Percentiles rank a stretch among this genome's conserved stretches.
Conservation (phyloP, 2,888 invertebrate species). For the Scaptomyza cyrtandrae region DNA sequence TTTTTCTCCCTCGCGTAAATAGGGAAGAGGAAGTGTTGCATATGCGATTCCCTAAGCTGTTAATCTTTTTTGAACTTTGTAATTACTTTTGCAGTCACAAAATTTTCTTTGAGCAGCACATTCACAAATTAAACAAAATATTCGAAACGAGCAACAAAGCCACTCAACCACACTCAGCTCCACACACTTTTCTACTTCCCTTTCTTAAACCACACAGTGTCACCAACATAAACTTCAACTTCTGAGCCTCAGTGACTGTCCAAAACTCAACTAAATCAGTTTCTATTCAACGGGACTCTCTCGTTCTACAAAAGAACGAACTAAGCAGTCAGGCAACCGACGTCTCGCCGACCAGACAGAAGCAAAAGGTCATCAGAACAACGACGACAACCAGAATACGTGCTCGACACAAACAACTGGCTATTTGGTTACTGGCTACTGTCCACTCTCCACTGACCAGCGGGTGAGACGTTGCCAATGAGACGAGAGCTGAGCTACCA, state of each 20-base stretch:
- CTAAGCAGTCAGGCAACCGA: constrained; percentile 14
- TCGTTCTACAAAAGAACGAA: constrained; percentile 8
- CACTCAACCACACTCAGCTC: constrained; percentile 39
- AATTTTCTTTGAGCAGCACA: constrained; percentile 61
- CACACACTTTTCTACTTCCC: constrained; percentile 10
- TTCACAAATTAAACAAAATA: constrained; percentile 68
- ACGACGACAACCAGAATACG: constrained; percentile 41
- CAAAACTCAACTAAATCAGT: constrained; percentile 71
- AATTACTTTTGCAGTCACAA: constrained; percentile 79
- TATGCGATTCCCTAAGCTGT: constrained; percentile 60
- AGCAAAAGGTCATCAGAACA: constrained; percentile 36
- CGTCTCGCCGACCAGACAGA: constrained; percentile 28
- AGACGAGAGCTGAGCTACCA: constrained; percentile 31
- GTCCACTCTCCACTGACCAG: constrained; percentile 26
- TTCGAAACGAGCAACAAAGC: constrained; percentile 46
- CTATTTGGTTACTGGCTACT: constrained; percentile 6
- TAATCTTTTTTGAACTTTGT: constrained; percentile 82
- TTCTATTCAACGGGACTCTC: constrained; percentile 70
- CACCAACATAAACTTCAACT: constrained; percentile 32
- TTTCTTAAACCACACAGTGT: constrained; percentile 25
- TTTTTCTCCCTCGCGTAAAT: background rate
- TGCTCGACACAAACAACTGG: constrained; percentile 42
- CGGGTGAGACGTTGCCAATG: background rate
- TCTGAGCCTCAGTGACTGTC: constrained; percentile 29
- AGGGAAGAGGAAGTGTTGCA: constrained; percentile 2